Evolutionary conservation across 2,113 vertebrate genomes (phyloP), one percentile per base, ranked within the genome.

Genomic region (Podarcis cretensis): DNA sequence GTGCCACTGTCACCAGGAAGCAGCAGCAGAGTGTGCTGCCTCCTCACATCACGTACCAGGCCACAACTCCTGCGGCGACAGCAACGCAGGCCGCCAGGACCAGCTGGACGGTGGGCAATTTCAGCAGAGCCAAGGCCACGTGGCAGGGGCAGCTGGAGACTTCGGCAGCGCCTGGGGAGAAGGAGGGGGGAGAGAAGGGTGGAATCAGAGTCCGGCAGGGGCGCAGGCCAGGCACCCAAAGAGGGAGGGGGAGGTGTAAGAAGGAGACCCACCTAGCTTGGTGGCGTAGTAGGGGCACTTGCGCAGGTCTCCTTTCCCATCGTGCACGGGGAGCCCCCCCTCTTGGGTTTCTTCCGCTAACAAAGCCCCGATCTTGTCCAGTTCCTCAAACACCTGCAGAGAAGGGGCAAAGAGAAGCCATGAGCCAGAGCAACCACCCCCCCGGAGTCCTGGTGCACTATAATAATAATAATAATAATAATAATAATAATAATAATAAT

Each of bases 1-100:
- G 76, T 1, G 78, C 85, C 73, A 0, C 13, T 6, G 25, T 69
- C 68, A 1, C 8, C 1, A 0, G 1, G 2, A 0, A 5, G 78
- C 40, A 43, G 87, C 91, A 43, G 87, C 91, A 3, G 5, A 18
- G 2, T 0, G 40, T 40, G 65, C 18, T 75, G 87, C 68, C 57
- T 99, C 68, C 57, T 99, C 97, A 99, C 97, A 99, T 97, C 87
- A 98, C 68, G 94, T 99, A 99, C 98, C 99, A 99, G 0, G 98
- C 98, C 25, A 95, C 95, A 48, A 98, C 90, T 91, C 98, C 98
- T 0, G 98, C 98, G 3, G 96, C 94, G 87, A 96, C 91, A 0
- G 98, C 98, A 3, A 98, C 92, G 25, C 97, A 97, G n/a, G 97
- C 95, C 0, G 98, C 98, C 76, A 98, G 91, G 54, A 98, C 74